Evolutionary conservation across 2,797 vertebrate species (phyloP), one percentile per base, ranked within the genome.

Genomic region (Knipowitschia caucasica): DNA sequence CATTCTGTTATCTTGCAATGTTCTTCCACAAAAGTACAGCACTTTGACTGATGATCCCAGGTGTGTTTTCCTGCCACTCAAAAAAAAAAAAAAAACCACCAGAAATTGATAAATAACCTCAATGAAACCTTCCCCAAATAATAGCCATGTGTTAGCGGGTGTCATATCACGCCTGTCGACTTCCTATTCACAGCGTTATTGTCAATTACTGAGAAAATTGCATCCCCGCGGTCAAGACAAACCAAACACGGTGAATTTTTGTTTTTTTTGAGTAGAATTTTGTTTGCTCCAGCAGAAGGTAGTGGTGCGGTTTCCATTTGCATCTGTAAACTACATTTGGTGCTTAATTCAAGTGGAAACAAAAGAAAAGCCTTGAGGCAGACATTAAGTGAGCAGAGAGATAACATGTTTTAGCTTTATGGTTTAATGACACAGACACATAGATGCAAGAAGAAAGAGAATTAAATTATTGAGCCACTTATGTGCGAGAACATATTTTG

Each of bases 141-240:
- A 49, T 33, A 49, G 26, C 18, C 27, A 29, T 31, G 17, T 47
- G 27, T 30, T 29, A 50, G 44, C 34, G 39, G 26, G n/a, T 29
- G 54, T 44, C 49, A 63, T 56, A 54, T 61, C 62, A 59, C 57
- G 40, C 40, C 62, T 61, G 49, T 38, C 15, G 24, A 26, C 21
- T 51, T 51, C 10, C 49, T 26, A 51, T 35, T 51, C 49, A 38
- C 20, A 12, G 21, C 4, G 24, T 51, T 51, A 35, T 34, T 51
- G 34, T 51, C 34, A 36, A 36, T 51, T 24, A 36, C 23, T 26
- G 21, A 53, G n/a, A 14, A 36, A 53, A 36, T 26, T 43, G 20
- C 39, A 31, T 39, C 29, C 25, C 51, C 14, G 27, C 38, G 27
- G 26, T 33, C 52, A 42, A 43, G 39, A 31, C 26, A 42, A 44